These are phyloP conservation scores for Poecilobothrus nobilitatus DNA, from an alignment of 2,888 invertebrate genomes.

Conservation along the genomic window DNA sequence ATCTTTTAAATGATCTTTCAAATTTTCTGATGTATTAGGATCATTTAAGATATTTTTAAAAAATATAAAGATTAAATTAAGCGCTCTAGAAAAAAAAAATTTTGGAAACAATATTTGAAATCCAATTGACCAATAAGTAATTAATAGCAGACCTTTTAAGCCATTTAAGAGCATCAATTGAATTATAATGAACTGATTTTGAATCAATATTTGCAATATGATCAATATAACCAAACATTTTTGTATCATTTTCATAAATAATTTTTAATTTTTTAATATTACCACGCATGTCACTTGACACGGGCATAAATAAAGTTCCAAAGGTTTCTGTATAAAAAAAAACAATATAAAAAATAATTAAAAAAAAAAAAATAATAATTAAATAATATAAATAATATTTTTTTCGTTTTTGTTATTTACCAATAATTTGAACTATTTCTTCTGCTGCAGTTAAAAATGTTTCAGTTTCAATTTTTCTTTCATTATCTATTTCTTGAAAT, in stretches of 20 bases:
- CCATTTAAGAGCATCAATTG: constrained; percentile 63
- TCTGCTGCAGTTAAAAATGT: constrained; percentile 55
- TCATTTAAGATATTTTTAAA: constrained; percentile 41
- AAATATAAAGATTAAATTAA: constrained; percentile 39
- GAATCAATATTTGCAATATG: constrained; percentile 59
- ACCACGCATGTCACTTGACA: constrained; percentile 67
- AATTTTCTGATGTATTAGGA: constrained; percentile 44
- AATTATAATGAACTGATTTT: constrained; percentile 46
- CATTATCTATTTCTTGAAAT: constrained; percentile 48
- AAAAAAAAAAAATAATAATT: too few relatives aligned
- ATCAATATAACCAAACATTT: constrained; percentile 53
- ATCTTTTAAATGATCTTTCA: constrained; percentile 53
- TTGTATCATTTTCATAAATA: constrained; percentile 48
- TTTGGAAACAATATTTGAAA: neutral
- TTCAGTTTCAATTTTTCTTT: constrained; percentile 52
- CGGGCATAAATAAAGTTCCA: constrained; percentile 64
- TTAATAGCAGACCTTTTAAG: constrained; percentile 53
- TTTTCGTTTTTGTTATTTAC: constrained; percentile 48
- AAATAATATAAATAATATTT: too few relatives aligned
- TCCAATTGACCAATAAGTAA: constrained; percentile 9
- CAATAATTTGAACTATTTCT: constrained; percentile 55
- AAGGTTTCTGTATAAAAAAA: constrained; percentile 58
- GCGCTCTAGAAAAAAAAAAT: constrained; percentile 27
- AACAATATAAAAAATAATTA: too few relatives aligned
- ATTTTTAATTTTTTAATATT: constrained; percentile 64